These are phyloP conservation scores for Gymnocephalus cernua DNA, from an alignment of 2,113 vertebrate genomes.

Conservation along the genomic window DNA sequence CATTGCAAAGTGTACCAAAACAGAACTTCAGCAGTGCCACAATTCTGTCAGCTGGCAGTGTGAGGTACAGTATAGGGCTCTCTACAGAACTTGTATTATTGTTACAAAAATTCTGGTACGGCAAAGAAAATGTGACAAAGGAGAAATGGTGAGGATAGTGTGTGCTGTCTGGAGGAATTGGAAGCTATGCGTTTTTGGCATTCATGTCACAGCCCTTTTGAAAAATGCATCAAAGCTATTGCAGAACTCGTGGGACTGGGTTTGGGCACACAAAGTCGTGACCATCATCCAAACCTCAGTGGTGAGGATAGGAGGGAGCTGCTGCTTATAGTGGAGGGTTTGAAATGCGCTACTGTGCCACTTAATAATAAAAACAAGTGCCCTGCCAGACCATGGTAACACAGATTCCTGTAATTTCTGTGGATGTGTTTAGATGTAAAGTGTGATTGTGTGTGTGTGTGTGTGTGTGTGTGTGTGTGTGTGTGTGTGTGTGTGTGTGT, in stretches of 20 bases:
- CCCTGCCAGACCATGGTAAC: constrained; percentile 32
- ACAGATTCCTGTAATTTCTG: constrained; percentile 44
- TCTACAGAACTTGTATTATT: constrained; percentile 59
- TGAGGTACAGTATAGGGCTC: constrained; percentile 48
- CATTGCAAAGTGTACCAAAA: constrained; percentile 49
- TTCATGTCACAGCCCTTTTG: constrained; percentile 78
- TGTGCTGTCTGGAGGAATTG: constrained; percentile 71
- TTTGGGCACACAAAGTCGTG: constrained; percentile 76
- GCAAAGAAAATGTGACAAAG: constrained; percentile 66
- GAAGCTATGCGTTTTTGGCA: constrained; percentile 71
- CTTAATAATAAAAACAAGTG: constrained; percentile 58
- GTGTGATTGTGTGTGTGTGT: not conserved
- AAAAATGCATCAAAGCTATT: constrained; percentile 84
- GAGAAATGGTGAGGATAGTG: constrained; percentile 56
- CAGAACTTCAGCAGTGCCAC: constrained; percentile 47
- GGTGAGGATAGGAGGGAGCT: constrained; percentile 43
- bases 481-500: not conserved
- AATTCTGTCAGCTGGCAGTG: constrained; percentile 56
- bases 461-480: not conserved
- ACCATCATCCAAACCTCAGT: constrained; percentile 74
- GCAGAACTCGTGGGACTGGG: constrained; percentile 65
- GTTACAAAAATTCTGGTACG: constrained; percentile 41
- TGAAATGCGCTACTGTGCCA: constrained; percentile 53
- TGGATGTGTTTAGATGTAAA: constrained; percentile 32
- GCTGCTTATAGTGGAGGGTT: constrained; percentile 55